Base-by-base conservation (phyloP, 2,888 invertebrate genomes). In the Aspidapion aeneum region DNA sequence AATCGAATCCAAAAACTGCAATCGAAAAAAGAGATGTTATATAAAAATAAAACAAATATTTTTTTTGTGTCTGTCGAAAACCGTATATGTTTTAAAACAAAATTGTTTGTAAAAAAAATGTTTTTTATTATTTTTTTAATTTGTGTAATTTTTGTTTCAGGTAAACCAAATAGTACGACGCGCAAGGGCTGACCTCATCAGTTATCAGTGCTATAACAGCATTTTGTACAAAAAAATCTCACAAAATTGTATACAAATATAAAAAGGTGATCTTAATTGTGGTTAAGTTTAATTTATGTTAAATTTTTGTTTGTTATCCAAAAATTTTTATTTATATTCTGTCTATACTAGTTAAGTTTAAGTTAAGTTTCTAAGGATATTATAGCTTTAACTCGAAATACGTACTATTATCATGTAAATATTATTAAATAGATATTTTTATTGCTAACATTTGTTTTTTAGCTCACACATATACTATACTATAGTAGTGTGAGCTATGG, bases 91-190 rank as follows among this genome's bases (percentile, higher is more conserved):
- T n/a, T n/a, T n/a, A n/a, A n/a, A n/a, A n/a, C n/a, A n/a, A n/a
- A n/a, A n/a, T n/a, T n/a, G n/a, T n/a, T n/a, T n/a, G n/a, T n/a
- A n/a, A n/a, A n/a, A n/a, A n/a, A n/a, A n/a, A n/a, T n/a, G n/a
- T n/a, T n/a, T n/a, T n/a, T n/a, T n/a, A n/a, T n/a, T n/a, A n/a
- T n/a, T n/a, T n/a, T n/a, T n/a, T n/a, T n/a, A n/a, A n/a, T n/a
- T n/a, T n/a, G n/a, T n/a, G n/a, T n/a, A n/a, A n/a, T 63, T 61
- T 74, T 74, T 70, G 71, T 75, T 75, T 59, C 72, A 75, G 75
- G 75, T 22, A 75, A 75, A 70, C 74, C 75, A 62, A 71, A 74
- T 64, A 74, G 73, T 63, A 72, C 75, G 63, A 72, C 75, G 65
- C 74, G 75, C 67, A 75, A 75, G 69, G 74, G 74, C 67, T 75